Base-by-base conservation (phyloP, 2,888 invertebrate genomes). In the Andrena flavipes region DNA sequence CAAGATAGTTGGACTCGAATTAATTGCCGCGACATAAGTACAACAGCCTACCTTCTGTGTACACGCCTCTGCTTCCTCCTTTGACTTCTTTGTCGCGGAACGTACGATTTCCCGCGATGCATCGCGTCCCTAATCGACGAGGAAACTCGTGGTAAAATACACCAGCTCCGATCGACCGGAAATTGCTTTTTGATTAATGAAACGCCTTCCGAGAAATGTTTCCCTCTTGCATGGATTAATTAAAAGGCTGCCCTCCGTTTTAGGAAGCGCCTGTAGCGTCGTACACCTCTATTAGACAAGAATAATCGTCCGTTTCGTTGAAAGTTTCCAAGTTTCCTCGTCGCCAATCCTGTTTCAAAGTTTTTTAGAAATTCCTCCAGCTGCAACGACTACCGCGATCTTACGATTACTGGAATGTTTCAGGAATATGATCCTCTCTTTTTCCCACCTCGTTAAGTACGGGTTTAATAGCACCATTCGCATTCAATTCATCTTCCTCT, bases 1-100 rank as follows among this genome's bases (percentile, higher is more conserved):
- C 79, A 79, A 84, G 91, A 91, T 89, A 90, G 88, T 90, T 87
- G 82, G 76, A 83, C 80, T 83, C 83, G 88, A 88, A 91, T 91
- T 91, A 91, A 89, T 91, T 89, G 89, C 81, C 60, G 64, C 67
- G 64, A 42, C 75, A 54, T 62, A 16, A 42, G 42, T 42, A 73
- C 77, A 71, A 78, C 63, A 29, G 67, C 49, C 70, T 84, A 62
- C 59, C 26, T 33, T 49, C 48, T 26, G 13, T 35, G 60, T 42
- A 8, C 13, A n/a, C 16, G 51, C n/a, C 30, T 33, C 35, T 20
- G 8, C 42, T 42, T 59, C 51, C 48, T 69, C 48, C 56, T 75
- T 79, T 8, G 33, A 54, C 13, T 56, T 83, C 20, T 51, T n/a
- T 26, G n/a, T 16, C n/a, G 7, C 29, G 33, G 42, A 72, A 56